Base-by-base conservation (phyloP, 2,113 vertebrate genomes). In the Sarotherodon lohbergeri region DNA sequence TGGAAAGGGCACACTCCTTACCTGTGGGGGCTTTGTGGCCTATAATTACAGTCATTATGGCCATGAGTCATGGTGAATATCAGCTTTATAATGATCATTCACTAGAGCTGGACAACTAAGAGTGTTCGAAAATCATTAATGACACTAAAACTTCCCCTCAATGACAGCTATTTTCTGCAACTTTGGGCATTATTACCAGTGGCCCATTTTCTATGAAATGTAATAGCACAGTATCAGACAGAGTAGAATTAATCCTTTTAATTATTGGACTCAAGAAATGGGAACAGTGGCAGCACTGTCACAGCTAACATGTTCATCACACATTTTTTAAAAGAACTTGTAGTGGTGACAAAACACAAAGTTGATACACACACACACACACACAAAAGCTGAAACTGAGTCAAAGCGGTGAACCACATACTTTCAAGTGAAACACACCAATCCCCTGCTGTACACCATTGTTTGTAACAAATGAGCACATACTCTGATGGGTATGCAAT, bases 31-130 rank as follows among this genome's bases (percentile, higher is more conserved):
- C 82, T 86, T 78, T 90, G 84, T 19, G 22, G 80, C 29, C 50
- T 71, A 34, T 93, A 91, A 95, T 95, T 92, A 92, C 36, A 94
- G 91, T 92, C 82, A 89, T 95, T 91, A 94, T 52, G 84, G 86
- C 43, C 82, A 85, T 88, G 92, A 93, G 82, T 95, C 93, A 94
- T 57, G 46, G 66, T 36, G 46, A 91, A 87, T 91, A 86, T 92
- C 43, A 8, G 71, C 85, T 93, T 87, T 85, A 88, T 80, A 84
- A 92, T 90, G 83, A 89, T 86, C 80, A 83, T 79, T 79, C 79
- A 80, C 71, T 52, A 80, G 36, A 86, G 84, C 84, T 63, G 81
- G 89, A 89, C 86, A 88, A 63, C 87, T 63, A 34, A 89, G 71
- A 87, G 85, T 52, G 16, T 83, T 89, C 78, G n/a, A 86, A 80